Conservation (phyloP, 2,888 invertebrate species). For the Latrodectus elegans region DNA sequence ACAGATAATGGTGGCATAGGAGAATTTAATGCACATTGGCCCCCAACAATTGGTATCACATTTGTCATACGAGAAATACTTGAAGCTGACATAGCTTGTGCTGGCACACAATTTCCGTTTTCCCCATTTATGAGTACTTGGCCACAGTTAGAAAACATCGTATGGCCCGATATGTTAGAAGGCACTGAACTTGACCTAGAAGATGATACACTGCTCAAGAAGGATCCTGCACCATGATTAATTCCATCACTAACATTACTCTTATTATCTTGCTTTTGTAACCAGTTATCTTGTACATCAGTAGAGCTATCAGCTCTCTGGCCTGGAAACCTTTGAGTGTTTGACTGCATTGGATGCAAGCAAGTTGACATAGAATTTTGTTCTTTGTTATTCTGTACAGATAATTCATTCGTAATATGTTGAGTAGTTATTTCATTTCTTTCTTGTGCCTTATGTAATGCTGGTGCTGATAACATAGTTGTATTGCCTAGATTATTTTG, state of each 20-base stretch:
- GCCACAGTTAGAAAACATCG: slow-evolving; percentile 71
- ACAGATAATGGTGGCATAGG: slow-evolving; percentile 74
- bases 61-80: slow-evolving; percentile 69
- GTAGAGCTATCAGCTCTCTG: slow-evolving; percentile 49
- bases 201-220: slow-evolving; percentile 62
- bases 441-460: slow-evolving; percentile 56
- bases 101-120: slow-evolving; percentile 65
- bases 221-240: slow-evolving; percentile 50
- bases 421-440: slow-evolving; percentile 55
- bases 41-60: slow-evolving; percentile 70
- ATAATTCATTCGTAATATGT: slow-evolving; percentile 41
- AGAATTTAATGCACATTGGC: slow-evolving; percentile 72
- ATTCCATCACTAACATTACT: slow-evolving; percentile 32
- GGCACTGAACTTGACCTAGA: slow-evolving; percentile 69
- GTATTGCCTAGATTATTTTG: slow-evolving; percentile 30
- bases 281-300: slow-evolving; percentile 50
- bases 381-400: slow-evolving; percentile 52
- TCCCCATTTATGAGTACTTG: slow-evolving; percentile 70
- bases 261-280: slow-evolving; percentile 56
- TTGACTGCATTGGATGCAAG: slow-evolving; percentile 47
- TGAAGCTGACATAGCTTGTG: slow-evolving; percentile 68
- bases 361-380: slow-evolving; percentile 39
- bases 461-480: slow-evolving; percentile 32
- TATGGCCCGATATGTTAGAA: slow-evolving; percentile 70
- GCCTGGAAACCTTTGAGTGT: slow-evolving; percentile 45